A percentile compares a stretch with the other conserved stretches of the same genome.
phyloP scores from a whole-genome alignment of 2,797 vertebrate species.

The Muraenolepis orangiensis region DNA sequence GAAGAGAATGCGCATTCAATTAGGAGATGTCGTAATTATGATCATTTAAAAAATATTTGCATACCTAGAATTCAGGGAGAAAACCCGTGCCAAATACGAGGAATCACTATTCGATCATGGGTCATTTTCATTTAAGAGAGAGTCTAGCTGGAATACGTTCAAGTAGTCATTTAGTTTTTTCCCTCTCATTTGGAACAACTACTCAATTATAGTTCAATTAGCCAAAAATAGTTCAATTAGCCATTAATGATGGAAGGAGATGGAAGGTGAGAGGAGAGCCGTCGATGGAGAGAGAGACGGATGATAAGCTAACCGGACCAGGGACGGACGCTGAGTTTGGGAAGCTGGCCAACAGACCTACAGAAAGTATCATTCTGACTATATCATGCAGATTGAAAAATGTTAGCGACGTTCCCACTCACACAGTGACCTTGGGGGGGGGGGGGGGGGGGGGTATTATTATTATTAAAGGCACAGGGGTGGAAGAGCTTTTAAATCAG shows the following conservation, averaged over 20 bases:
- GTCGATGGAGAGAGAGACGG: conserved; percentile 14
- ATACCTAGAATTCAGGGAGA: conserved; percentile 40
- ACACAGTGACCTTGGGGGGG: conserved; percentile 13
- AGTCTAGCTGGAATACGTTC: conserved; percentile 69
- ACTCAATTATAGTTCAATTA: conserved; percentile 43
- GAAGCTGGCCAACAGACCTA: conserved; percentile 19
- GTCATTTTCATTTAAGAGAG: conserved; percentile 72
- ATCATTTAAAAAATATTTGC: background rate
- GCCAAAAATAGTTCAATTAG: conserved; percentile 43
- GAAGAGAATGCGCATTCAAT: too few relatives aligned
- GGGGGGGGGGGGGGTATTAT: too few relatives aligned
- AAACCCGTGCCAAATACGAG: conserved; percentile 55
- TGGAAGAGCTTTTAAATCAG: background rate
- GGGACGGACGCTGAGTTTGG: background rate
- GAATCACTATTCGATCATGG: conserved; percentile 54
- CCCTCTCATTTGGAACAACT: conserved; percentile 25
- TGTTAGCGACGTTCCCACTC: conserved; percentile 12
- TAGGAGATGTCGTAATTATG: too few relatives aligned
- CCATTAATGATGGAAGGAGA: conserved; percentile 46
- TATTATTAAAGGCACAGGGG: background rate
- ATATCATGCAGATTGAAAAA: conserved; percentile 19
- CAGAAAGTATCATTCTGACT: conserved; percentile 25
- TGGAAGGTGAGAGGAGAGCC: conserved; percentile 10
- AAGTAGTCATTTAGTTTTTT: conserved; percentile 37
- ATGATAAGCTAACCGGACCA: conserved; percentile 14